These are phyloP conservation scores for Dichetophora obliterata DNA, from an alignment of 2,888 invertebrate genomes.

Conservation along the genomic window DNA sequence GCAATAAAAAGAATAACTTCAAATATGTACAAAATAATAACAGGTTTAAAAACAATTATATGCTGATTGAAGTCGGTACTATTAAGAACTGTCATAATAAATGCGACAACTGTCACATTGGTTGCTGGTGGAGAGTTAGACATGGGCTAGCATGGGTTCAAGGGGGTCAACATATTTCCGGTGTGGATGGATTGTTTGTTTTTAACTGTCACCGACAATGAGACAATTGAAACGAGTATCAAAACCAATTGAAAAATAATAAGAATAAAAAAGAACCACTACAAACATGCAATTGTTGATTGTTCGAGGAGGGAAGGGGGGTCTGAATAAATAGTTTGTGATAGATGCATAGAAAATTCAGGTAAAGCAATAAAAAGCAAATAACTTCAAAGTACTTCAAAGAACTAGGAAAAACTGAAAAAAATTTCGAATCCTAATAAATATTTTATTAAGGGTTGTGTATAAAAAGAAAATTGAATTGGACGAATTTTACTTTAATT, in stretches of 20 bases:
- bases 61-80: constrained; percentile 29
- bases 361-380: background rate
- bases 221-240: constrained; percentile 20
- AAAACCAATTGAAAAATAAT: constrained; percentile 2
- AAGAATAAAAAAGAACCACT: background rate
- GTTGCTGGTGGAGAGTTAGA: background rate
- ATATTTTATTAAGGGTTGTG: background rate
- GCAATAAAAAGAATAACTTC: background rate
- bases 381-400: constrained; percentile 24
- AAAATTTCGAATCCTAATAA: background rate
- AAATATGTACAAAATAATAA: constrained; percentile 15
- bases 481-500: background rate
- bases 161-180: constrained; percentile 45
- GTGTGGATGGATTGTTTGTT: constrained; percentile 50
- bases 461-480: background rate
- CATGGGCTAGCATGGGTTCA: background rate
- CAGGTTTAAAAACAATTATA: background rate
- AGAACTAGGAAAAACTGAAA: background rate
- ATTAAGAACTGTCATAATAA: constrained; percentile 24
- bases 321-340: background rate
- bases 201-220: constrained; percentile 51
- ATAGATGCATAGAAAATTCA: background rate
- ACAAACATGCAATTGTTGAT: background rate
- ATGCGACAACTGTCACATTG: constrained; percentile 21
- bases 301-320: background rate